phyloP scores from a whole-genome alignment of 1,140 invertebrate species.

The Scaptodrosophila lebanonensis region DNA sequence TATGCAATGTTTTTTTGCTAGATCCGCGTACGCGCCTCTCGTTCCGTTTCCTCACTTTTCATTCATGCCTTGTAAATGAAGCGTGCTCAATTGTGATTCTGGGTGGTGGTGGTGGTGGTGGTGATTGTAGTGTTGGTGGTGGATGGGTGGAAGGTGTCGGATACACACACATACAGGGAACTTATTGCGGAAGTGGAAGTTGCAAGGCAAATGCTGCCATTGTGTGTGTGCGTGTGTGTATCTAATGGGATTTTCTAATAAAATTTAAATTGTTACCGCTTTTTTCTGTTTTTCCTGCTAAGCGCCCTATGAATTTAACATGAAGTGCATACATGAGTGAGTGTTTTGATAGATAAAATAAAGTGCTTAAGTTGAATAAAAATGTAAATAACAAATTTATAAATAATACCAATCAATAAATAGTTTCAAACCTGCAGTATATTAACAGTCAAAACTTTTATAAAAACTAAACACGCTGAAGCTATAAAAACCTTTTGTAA shows the following conservation, averaged over 20 bases:
- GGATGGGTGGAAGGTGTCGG: neutral
- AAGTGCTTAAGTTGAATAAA: constrained; percentile 33
- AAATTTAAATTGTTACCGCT: constrained; percentile 68
- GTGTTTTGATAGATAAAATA: constrained; percentile 30
- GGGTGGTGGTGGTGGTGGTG: neutral
- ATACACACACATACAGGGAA: constrained; percentile 18
- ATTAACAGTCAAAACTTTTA: no score
- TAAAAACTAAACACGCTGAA: no score
- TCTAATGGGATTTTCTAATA: constrained; percentile 75
- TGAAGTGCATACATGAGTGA: constrained; percentile 19
- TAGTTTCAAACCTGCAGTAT: no score
- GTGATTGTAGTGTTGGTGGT: neutral
- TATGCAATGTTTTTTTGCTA: constrained; percentile 67
- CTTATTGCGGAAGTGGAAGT: constrained; percentile 61
- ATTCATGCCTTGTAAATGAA: constrained; percentile 61
- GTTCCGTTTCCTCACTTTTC: constrained; percentile 24
- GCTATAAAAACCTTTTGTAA: no score
- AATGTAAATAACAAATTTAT: neutral
- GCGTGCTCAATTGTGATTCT: constrained; percentile 48
- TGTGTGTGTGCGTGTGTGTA: constrained; percentile 49
- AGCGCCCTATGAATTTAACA: constrained; percentile 51
- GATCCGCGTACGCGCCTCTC: constrained; percentile 8
- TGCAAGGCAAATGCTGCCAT: constrained; percentile 13
- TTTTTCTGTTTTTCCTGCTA: no score
- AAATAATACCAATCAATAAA: no score